phyloP scores from a whole-genome alignment of 2,113 vertebrate genomes.

The Siphamia tubifer region DNA sequence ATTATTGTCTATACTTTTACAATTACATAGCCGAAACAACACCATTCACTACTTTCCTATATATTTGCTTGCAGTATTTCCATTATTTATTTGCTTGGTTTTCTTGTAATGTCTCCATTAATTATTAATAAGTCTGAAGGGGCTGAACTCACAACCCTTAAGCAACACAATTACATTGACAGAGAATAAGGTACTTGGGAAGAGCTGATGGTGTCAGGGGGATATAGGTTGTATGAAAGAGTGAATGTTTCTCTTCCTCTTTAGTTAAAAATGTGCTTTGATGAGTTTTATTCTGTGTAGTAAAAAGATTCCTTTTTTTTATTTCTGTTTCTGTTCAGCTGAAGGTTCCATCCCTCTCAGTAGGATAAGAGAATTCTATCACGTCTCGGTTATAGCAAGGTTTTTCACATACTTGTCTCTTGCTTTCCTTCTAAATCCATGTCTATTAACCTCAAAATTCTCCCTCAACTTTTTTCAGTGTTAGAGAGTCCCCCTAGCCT shows the following conservation, averaged over 20 bases:
- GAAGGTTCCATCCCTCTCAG: neutral
- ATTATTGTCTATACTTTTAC: slow-evolving; percentile 3
- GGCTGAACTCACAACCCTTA: slow-evolving; percentile 29
- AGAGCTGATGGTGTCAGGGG: neutral
- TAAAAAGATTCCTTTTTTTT: neutral
- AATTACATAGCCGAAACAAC: neutral
- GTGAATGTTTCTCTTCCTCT: neutral
- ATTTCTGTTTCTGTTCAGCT: neutral
- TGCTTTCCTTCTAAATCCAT: neutral
- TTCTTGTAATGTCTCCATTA: slow-evolving; percentile 28
- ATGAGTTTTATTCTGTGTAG: neutral
- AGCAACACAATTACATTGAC: slow-evolving; percentile 14
- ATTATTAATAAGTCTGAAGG: slow-evolving; percentile 46
- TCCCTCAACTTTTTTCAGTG: too few relatives aligned
- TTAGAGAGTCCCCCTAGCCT: too few relatives aligned
- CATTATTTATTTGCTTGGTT: slow-evolving; percentile 57
- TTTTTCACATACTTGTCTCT: neutral
- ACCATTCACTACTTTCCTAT: neutral
- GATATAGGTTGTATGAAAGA: neutral
- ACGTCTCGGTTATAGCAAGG: neutral
- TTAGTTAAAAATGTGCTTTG: neutral
- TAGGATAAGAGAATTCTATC: neutral
- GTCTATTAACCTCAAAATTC: too few relatives aligned
- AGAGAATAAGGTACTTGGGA: neutral
- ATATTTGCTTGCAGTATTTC: slow-evolving; percentile 18